A percentile compares a stretch with the other conserved stretches of the same genome.
Conservation (phyloP, 2,797 vertebrate species). For the Orestias chungarensis region DNA sequence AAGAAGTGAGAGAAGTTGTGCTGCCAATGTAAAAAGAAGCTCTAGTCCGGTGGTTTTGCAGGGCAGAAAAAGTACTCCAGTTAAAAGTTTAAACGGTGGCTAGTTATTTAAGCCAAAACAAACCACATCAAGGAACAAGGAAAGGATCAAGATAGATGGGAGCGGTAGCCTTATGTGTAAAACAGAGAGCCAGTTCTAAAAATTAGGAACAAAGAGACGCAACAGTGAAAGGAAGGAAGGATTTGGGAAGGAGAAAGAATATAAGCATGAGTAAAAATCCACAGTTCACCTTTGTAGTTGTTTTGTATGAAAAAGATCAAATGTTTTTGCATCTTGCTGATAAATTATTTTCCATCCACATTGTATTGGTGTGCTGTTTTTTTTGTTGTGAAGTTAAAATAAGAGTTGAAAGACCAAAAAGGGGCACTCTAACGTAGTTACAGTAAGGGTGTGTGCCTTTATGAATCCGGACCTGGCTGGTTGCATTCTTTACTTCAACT, state of each 20-base stretch:
- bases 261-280: slow-evolving; percentile 20
- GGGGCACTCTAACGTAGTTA: slow-evolving; percentile 12
- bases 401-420: background rate
- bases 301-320: slow-evolving; percentile 29
- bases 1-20: slow-evolving; percentile 13
- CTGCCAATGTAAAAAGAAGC: slow-evolving; percentile 15
- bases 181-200: slow-evolving; percentile 15
- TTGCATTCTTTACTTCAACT: slow-evolving; percentile 72
- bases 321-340: slow-evolving; percentile 9
- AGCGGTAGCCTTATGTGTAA: slow-evolving; percentile 20
- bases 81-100: slow-evolving; percentile 18
- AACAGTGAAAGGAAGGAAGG: slow-evolving; percentile 12
- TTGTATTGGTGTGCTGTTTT: slow-evolving; percentile 15
- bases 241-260: slow-evolving; percentile 31
- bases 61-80: slow-evolving; percentile 27
- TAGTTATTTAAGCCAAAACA: slow-evolving; percentile 14
- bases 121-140: slow-evolving; percentile 15
- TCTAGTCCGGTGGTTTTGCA: slow-evolving; percentile 4
- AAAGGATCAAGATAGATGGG: slow-evolving; percentile 17
- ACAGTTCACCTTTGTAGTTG: slow-evolving; percentile 22
- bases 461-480: slow-evolving; percentile 57
- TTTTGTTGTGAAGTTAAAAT: too few species aligned
- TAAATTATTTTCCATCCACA: slow-evolving; percentile 31
- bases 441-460: slow-evolving; percentile 46
- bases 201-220: slow-evolving; percentile 33